phyloP scores from a whole-genome alignment of 2,888 invertebrate genomes.

The Hypomecis punctinalis region DNA sequence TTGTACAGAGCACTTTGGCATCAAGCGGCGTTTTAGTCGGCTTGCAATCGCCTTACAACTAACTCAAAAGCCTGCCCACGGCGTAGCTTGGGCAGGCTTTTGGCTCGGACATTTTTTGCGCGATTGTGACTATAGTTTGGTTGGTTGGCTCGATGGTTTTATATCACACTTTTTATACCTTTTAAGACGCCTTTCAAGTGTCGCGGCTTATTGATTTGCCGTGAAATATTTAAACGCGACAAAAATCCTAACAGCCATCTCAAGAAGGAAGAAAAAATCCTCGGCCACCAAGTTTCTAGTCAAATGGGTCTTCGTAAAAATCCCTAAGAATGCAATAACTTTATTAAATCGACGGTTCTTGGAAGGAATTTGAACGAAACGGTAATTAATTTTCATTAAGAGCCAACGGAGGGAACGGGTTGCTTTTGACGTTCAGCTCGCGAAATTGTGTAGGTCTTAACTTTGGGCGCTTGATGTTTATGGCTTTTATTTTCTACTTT shows the following conservation, averaged over 20 bases:
- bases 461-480: slow-evolving; percentile 27
- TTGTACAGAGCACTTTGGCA: too few species aligned
- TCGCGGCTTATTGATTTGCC: too few species aligned
- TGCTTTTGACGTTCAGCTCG: slow-evolving; percentile 31
- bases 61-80: too few species aligned
- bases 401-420: slow-evolving; percentile 38
- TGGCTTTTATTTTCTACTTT: slow-evolving; percentile 21
- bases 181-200: too few species aligned
- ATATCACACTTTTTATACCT: too few species aligned
- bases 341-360: slow-evolving; percentile 57
- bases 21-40: too few species aligned
- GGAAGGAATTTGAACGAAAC: slow-evolving; percentile 49
- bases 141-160: too few species aligned
- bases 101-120: too few species aligned
- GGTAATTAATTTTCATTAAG: slow-evolving; percentile 66
- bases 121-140: too few species aligned
- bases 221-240: neutral
- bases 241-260: neutral
- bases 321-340: slow-evolving; percentile 53
- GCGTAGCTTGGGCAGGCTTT: too few species aligned
- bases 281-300: slow-evolving; percentile 19
- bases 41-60: too few species aligned
- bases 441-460: slow-evolving; percentile 30
- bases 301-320: slow-evolving; percentile 46
- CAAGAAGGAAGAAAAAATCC: slow-evolving; percentile 2